phyloP scores from a whole-genome alignment of 2,888 invertebrate genomes.

The Pterostichus madidus region DNA sequence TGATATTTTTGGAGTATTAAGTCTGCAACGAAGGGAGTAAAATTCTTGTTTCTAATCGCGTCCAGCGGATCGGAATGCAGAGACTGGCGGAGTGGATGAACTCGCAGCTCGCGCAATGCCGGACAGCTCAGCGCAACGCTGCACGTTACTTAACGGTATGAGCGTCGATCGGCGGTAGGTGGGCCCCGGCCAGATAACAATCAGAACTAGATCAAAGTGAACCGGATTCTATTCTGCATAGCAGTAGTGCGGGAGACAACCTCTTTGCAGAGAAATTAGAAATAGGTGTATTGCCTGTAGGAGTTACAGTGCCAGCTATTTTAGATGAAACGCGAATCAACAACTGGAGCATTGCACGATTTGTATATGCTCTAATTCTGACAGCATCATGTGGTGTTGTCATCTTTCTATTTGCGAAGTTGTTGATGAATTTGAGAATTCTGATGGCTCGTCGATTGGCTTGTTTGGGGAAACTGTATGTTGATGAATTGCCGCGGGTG shows the following conservation, averaged over 20 bases:
- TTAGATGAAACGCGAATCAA: neutral
- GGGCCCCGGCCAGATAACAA: slow-evolving; percentile 61
- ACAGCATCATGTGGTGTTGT: neutral
- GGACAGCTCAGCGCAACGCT: slow-evolving; percentile 31
- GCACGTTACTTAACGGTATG: slow-evolving; percentile 64
- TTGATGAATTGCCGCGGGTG: slow-evolving; percentile 22
- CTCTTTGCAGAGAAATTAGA: slow-evolving; percentile 2
- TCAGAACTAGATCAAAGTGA: slow-evolving; percentile 67
- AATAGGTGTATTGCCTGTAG: neutral
- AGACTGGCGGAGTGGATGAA: slow-evolving; percentile 59
- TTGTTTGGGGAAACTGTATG: slow-evolving; percentile 10
- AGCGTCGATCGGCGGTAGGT: slow-evolving; percentile 60
- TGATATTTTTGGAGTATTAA: neutral
- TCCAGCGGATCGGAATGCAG: slow-evolving; percentile 60
- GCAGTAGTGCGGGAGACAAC: slow-evolving; percentile 49
- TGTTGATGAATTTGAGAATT: too few species aligned
- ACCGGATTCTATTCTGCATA: slow-evolving; percentile 67
- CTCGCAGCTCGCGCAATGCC: slow-evolving; percentile 42
- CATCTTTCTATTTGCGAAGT: neutral
- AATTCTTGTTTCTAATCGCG: slow-evolving; percentile 46
- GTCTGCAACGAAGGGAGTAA: slow-evolving; percentile 1
- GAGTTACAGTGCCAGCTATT: slow-evolving; percentile 6
- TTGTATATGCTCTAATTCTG: slow-evolving; percentile 18
- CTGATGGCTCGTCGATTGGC: neutral
- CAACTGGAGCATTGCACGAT: slow-evolving; percentile 29